phyloP scores from a whole-genome alignment of 2,113 vertebrate species.

The Chlorodrepanis virens region DNA sequence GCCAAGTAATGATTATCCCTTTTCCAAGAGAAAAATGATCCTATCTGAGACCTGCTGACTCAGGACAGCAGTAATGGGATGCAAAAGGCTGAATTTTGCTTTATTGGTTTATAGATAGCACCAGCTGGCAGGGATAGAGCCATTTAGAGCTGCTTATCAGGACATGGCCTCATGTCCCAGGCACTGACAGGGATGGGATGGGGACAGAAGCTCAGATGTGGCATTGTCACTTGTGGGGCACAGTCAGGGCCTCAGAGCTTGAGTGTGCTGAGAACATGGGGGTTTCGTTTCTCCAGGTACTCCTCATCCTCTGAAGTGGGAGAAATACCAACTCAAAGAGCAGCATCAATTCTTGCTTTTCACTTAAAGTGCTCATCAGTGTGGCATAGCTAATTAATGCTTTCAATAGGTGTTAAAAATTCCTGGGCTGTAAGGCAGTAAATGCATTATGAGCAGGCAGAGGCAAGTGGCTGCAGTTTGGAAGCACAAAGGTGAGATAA shows the following conservation, averaged over 20 bases:
- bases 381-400: constrained; percentile 60
- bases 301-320: background rate
- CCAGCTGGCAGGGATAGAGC: background rate
- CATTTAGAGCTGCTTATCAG: background rate
- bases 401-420: constrained; percentile 80
- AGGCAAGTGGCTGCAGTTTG: constrained; percentile 77
- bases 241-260: background rate
- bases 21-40: constrained; percentile 8
- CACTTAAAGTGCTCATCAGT: constrained; percentile 71
- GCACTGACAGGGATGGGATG: background rate
- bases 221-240: accelerated
- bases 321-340: background rate
- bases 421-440: constrained; percentile 73
- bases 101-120: background rate
- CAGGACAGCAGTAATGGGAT: background rate
- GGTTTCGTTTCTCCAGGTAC: background rate
- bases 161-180: background rate
- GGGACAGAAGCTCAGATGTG: background rate
- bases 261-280: accelerated
- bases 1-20: background rate
- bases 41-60: constrained; percentile 16
- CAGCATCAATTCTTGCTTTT: background rate
- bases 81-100: background rate
- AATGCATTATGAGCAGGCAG: constrained; percentile 82
- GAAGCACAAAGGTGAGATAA: constrained; percentile 88